Base-by-base conservation (phyloP, 2,888 invertebrate species). In the Agriotes lineatus region DNA sequence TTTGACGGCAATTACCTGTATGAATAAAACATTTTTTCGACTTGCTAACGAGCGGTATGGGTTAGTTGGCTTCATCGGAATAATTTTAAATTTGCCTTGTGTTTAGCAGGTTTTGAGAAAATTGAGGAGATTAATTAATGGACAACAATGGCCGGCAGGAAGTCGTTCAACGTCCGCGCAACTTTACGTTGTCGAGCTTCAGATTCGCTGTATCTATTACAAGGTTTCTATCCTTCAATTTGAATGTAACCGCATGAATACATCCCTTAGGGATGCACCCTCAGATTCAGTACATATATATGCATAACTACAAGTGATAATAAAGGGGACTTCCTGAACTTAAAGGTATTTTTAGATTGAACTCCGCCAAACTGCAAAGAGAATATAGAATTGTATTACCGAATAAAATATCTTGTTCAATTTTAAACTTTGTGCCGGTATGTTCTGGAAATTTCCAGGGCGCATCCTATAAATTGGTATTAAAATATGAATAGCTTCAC, bases 331-430 rank as follows among this genome's bases (percentile, higher is more conserved):
- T 52, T 62, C 45, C 62, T 59, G 39, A 52, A 62, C 70, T 65
- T 65, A 9, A 30, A 65, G 66, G 70, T 67, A 70, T 72, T 70
- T 72, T 70, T 72, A 70, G 68, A 72, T 70, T 70, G 69, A 61
- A 57, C 44, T 69, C 52, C 50, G 4, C 52, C 56, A 57, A 56
- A 59, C 65, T 30, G 56, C 68, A 70, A 68, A 68, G 72, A 67
- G 72, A 68, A 72, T 68, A 60, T 68, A 72, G 64, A 67, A 19
- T 52, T 52, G 9, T 52, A 52, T 52, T 52, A 52, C 33, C 30
- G 4, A 52, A 52, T 33, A 52, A 52, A 52, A 33, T 33, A 4
- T 52, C 52, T 52, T 33, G 48, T n/a, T 48, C 50, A 52, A 33
- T 52, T 52, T 35, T 52, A 52, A 52, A 52, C 18, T 35, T 22